A percentile compares a stretch with the other conserved stretches of the same genome.
These are phyloP conservation scores for Brevimyrus niger DNA, from an alignment of 2,113 vertebrate species.

Conservation along the genomic window DNA sequence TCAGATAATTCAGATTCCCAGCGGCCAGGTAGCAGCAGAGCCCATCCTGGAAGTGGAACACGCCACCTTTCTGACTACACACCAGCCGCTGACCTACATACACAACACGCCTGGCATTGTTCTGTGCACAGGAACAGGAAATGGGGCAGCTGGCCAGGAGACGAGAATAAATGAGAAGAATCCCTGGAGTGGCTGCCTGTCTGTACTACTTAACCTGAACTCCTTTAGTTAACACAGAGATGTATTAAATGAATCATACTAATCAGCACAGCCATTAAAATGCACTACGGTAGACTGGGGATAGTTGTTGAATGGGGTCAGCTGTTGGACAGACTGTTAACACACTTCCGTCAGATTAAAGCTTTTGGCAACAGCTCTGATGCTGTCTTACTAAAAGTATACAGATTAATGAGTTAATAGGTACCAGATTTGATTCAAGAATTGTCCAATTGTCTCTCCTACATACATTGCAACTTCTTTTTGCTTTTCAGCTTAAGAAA, in stretches of 20 bases:
- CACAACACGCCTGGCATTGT: neutral
- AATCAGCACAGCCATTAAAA: neutral
- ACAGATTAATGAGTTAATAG: neutral
- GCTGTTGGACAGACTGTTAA: neutral
- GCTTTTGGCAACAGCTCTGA: neutral
- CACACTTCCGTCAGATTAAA: neutral
- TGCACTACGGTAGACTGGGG: neutral
- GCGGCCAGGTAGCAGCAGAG: neutral
- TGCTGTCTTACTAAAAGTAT: neutral
- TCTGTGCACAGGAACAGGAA: neutral
- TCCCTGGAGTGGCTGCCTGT: neutral
- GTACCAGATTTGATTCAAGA: neutral
- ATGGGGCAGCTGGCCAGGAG: neutral
- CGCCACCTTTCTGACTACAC: neutral
- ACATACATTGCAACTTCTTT: neutral
- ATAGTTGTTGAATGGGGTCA: neutral
- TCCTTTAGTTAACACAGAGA: conserved; percentile 6
- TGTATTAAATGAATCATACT: neutral
- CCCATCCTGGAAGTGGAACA: neutral
- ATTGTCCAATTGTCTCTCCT: neutral
- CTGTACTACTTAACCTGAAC: conserved; percentile 6
- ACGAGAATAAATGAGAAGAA: neutral
- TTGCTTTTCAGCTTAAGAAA: neutral
- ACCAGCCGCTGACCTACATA: neutral
- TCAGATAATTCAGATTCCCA: neutral